A percentile compares a stretch with the other conserved stretches of the same genome.
Conservation (phyloP, 2,797 vertebrate genomes). For the Catharus ustulatus region DNA sequence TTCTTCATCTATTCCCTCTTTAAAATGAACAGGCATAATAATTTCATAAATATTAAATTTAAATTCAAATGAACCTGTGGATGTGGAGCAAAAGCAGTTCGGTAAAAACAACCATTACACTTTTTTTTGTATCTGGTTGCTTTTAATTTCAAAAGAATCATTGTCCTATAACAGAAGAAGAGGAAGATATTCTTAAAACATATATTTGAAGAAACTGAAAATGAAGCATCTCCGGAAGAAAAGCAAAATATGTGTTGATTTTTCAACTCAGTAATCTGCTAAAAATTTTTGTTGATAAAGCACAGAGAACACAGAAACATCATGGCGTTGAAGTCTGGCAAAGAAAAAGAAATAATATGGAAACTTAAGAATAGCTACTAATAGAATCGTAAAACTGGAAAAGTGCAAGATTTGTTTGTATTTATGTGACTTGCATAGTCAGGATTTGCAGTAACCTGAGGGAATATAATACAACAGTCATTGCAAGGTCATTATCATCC, state of each 20-base stretch:
- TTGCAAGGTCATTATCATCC: neutral
- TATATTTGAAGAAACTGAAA: neutral
- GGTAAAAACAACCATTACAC: neutral
- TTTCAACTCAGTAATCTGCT: neutral
- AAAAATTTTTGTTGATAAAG: neutral
- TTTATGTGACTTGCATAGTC: neutral
- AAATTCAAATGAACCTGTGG: neutral
- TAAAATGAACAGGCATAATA: neutral
- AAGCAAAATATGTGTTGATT: neutral
- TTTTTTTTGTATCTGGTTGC: accelerated
- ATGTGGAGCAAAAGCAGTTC: neutral
- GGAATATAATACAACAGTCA: neutral
- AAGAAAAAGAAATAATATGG: neutral
- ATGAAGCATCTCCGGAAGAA: neutral
- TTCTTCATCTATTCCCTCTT: neutral
- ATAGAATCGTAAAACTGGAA: neutral
- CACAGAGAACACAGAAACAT: neutral
- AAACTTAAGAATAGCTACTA: neutral
- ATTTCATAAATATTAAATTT: neutral
- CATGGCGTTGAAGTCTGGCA: neutral
- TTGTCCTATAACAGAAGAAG: neutral
- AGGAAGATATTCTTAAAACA: neutral
- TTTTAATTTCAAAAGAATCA: neutral
- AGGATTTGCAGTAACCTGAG: neutral
- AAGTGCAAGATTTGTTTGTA: neutral